phyloP scores from a whole-genome alignment of 2,113 vertebrate species.

The Chloropsis cyanopogon region DNA sequence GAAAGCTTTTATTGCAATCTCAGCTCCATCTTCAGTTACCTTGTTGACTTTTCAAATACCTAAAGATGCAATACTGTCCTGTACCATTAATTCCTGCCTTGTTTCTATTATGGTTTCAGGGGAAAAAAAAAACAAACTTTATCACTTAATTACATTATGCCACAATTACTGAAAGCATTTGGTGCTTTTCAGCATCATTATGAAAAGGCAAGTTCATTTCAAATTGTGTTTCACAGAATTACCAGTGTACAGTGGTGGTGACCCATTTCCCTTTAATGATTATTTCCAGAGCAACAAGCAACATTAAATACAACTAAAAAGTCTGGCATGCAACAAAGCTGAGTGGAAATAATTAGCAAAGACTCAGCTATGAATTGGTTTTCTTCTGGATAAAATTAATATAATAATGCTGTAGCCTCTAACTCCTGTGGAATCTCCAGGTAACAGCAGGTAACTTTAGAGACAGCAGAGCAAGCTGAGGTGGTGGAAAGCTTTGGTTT shows the following conservation, averaged over 20 bases:
- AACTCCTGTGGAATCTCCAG: not conserved
- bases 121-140: not conserved
- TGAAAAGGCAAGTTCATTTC: not conserved
- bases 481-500: not conserved
- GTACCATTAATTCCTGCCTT: not conserved
- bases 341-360: not conserved
- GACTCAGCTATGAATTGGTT: not conserved
- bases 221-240: not conserved
- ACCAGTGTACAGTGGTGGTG: not conserved
- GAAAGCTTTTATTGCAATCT: not conserved
- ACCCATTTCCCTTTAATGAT: not conserved
- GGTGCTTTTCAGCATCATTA: not conserved
- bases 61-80: not conserved
- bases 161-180: not conserved
- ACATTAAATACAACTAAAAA: not conserved
- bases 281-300: not conserved
- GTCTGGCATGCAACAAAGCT: not conserved
- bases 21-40: not conserved
- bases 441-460: not conserved
- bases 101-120: not conserved
- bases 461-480: not conserved
- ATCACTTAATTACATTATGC: not conserved
- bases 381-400: not conserved
- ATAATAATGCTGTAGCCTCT: not conserved
- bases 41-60: not conserved